Conservation (phyloP, 2,888 invertebrate genomes). For the Pimpla rufipes region DNA sequence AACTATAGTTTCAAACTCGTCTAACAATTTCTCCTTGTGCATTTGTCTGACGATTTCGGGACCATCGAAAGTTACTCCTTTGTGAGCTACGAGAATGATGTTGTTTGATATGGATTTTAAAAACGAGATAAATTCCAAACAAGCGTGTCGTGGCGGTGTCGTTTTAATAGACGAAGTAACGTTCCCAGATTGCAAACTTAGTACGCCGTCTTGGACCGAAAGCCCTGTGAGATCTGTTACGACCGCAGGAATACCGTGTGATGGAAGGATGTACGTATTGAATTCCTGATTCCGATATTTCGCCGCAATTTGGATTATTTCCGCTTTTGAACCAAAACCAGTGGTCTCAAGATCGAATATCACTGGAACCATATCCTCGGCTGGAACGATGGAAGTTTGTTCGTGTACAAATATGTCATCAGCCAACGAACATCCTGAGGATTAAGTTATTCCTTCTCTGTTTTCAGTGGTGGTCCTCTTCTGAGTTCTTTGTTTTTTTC, state of each 20-base stretch:
- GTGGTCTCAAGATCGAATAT: constrained; percentile 51
- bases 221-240: constrained; percentile 25
- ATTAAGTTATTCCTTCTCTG: constrained; percentile 52
- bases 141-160: constrained; percentile 38
- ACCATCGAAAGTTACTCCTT: constrained; percentile 43
- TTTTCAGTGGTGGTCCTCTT: constrained; percentile 31
- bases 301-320: constrained; percentile 41
- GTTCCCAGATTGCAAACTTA: not conserved
- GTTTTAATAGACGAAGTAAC: constrained; percentile 20
- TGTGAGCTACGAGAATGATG: constrained; percentile 41
- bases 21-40: constrained; percentile 28
- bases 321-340: constrained; percentile 37
- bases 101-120: constrained; percentile 18
- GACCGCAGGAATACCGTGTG: constrained; percentile 12
- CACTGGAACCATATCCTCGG: constrained; percentile 25
- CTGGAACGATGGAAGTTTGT: constrained; percentile 31
- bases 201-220: constrained; percentile 28
- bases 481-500: constrained; percentile 32
- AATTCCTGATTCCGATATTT: constrained; percentile 40
- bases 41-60: constrained; percentile 27
- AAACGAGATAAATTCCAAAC: constrained; percentile 32
- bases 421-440: constrained; percentile 33
- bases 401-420: constrained; percentile 24
- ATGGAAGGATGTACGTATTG: constrained; percentile 38
- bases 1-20: constrained; percentile 2